These are phyloP conservation scores for Labeo catla DNA, from an alignment of 2,113 vertebrate genomes.

Conservation along the genomic window DNA sequence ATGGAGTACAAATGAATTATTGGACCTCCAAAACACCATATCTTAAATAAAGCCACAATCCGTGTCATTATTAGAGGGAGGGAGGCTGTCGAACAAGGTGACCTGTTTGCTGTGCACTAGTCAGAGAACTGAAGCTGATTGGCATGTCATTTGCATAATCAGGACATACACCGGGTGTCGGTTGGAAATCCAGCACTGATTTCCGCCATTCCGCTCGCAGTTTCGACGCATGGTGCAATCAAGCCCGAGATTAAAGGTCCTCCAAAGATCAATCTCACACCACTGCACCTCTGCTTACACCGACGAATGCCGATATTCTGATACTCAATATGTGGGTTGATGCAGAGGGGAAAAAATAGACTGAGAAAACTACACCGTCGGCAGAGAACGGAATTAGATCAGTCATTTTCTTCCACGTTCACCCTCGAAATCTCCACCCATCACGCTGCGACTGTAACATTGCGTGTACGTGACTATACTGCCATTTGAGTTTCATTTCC, in stretches of 20 bases:
- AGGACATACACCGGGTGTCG: slow-evolving; percentile 33
- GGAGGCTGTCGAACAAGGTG: slow-evolving; percentile 1
- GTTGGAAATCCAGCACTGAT: slow-evolving; percentile 33
- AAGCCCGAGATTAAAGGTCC: slow-evolving; percentile 42
- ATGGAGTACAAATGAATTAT: not conserved
- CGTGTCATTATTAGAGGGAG: not conserved
- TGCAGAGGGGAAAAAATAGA: not conserved
- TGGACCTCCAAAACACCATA: not conserved
- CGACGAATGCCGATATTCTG: not conserved
- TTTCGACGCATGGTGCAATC: slow-evolving; percentile 38
- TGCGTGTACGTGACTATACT: not conserved
- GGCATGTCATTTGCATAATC: slow-evolving; percentile 55
- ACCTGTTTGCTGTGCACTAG: slow-evolving; percentile 45
- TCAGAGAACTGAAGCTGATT: slow-evolving; percentile 49
- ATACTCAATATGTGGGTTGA: slow-evolving; percentile 39
- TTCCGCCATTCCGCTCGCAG: not conserved
- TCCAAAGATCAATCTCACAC: slow-evolving; percentile 22
- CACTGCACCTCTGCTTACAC: slow-evolving; percentile 29
- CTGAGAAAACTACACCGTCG: not conserved
- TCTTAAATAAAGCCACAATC: not conserved
- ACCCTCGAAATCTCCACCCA: not conserved
- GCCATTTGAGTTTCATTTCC: not conserved
- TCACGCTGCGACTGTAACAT: not conserved
- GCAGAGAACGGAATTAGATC: not conserved
- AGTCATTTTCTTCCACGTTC: not conserved